Conservation (phyloP, 2,113 vertebrate species). For the Pseudolaguvia tuberculata region DNA sequence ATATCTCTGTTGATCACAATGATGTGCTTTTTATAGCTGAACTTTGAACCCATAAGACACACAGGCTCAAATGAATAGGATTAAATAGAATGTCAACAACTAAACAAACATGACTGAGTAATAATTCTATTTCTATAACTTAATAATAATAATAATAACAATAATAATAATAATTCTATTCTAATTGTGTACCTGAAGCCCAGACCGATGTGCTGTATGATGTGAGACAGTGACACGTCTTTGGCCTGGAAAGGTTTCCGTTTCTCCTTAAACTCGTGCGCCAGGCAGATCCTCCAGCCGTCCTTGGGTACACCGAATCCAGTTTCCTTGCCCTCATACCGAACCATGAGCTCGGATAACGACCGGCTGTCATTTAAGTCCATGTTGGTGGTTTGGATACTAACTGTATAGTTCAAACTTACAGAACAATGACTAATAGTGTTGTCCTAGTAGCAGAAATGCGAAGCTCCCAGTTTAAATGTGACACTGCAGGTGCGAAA, state of each 20-base stretch:
- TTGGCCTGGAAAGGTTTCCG: conserved; percentile 82
- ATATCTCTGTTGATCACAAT: neutral
- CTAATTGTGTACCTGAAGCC: conserved; percentile 75
- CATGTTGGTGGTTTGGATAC: conserved; percentile 39
- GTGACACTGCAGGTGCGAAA: neutral
- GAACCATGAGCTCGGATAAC: conserved; percentile 72
- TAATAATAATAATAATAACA: too few relatives aligned
- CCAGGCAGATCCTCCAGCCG: conserved; percentile 88
- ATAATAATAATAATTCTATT: too few relatives aligned
- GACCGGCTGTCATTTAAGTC: conserved; percentile 63
- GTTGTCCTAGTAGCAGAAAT: neutral
- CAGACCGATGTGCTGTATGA: conserved; percentile 77
- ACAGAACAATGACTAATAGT: neutral
- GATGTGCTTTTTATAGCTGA: neutral
- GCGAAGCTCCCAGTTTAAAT: neutral
- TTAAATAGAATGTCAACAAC: neutral
- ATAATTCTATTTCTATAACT: too few relatives aligned
- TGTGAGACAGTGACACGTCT: conserved; percentile 75
- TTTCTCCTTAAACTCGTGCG: conserved; percentile 85
- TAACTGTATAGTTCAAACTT: neutral
- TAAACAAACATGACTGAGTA: neutral
- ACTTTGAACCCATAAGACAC: neutral
- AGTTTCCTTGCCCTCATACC: conserved; percentile 70
- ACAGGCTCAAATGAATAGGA: neutral
- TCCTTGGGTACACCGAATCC: conserved; percentile 74